These are phyloP conservation scores for Epizoanthus stellaris DNA, from an alignment of 92 coral and sea anemone species.

Conservation along the genomic window DNA sequence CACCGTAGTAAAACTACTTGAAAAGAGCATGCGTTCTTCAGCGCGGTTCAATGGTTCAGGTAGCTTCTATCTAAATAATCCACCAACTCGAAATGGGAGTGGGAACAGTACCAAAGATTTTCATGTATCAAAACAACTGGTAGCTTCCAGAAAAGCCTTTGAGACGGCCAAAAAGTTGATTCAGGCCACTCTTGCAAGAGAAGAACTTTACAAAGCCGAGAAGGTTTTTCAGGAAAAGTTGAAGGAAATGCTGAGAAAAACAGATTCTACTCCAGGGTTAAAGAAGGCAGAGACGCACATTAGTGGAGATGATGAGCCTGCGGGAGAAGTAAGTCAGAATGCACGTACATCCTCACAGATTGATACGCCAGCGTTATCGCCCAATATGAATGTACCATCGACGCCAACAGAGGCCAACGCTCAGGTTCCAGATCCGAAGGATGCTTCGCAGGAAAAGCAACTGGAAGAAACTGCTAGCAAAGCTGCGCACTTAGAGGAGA, in stretches of 20 bases:
- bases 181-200: slow-evolving; percentile 85
- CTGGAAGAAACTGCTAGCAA: slow-evolving; percentile 71
- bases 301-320: slow-evolving; percentile 42
- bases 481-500: slow-evolving; percentile 91
- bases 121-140: slow-evolving; percentile 63
- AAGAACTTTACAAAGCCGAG: slow-evolving; percentile 85
- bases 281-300: not conserved
- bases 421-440: not conserved
- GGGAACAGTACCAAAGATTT: not conserved
- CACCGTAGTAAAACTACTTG: slow-evolving; percentile 28
- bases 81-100: not conserved
- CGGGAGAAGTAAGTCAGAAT: not conserved
- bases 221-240: slow-evolving; percentile 78
- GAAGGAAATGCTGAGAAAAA: slow-evolving; percentile 84
- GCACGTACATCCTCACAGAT: not conserved
- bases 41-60: not conserved
- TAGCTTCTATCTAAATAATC: not conserved
- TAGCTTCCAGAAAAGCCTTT: slow-evolving; percentile 80
- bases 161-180: slow-evolving; percentile 85
- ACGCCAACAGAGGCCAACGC: slow-evolving; percentile 11
- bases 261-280: slow-evolving; percentile 24
- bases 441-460: slow-evolving; percentile 41
- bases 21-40: not conserved
- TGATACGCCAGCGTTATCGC: not conserved
- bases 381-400: slow-evolving; percentile 36